Evolutionary conservation across 1,140 invertebrate species (phyloP), one percentile per base, ranked within the genome.

Genomic region (Acromyrmex echinatior): DNA sequence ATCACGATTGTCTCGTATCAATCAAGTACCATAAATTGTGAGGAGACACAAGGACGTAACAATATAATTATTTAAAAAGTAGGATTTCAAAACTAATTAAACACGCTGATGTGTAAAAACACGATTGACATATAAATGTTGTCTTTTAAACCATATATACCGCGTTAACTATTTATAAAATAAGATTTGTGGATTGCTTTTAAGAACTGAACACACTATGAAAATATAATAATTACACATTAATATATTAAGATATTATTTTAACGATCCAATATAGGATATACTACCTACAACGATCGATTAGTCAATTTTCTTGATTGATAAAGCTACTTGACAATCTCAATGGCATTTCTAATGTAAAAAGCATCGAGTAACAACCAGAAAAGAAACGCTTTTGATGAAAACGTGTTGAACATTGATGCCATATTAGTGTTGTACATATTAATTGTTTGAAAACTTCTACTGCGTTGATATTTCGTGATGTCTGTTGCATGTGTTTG

Each of bases 321-420:
- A 31, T 84, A 28, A 25, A 74, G 9, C 21, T 74, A 21, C 3
- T 62, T 76, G 9, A 51, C 10, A 80, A 70, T 81, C 31, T 70
- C 63, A 35, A 74, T 16, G 73, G n/a, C 39, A n/a, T 82, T 25
- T 62, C 70, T 84, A 74, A 51, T 51, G n/a, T 84, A 84, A 84
- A 35, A 76, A 84, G 70, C 80, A 84, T 84, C 56, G 6, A 74
- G n/a, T 74, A 25, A 35, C 56, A 74, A 84, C 14, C 45, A 70
- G n/a, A 56, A 70, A 35, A 81, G 31, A 81, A 81, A 76, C 25
- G 28, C 39, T 74, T 49, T 31, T n/a, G 12, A 60, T 9, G 80
- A 62, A 25, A 60, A 21, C 10, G 31, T 62, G 39, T 62, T 45
- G 14, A 62, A 74, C 25, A 82, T 31, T 49, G 12, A 60, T 74